Conservation (phyloP, 2,113 vertebrate genomes). For the Erpornis zantholeuca region DNA sequence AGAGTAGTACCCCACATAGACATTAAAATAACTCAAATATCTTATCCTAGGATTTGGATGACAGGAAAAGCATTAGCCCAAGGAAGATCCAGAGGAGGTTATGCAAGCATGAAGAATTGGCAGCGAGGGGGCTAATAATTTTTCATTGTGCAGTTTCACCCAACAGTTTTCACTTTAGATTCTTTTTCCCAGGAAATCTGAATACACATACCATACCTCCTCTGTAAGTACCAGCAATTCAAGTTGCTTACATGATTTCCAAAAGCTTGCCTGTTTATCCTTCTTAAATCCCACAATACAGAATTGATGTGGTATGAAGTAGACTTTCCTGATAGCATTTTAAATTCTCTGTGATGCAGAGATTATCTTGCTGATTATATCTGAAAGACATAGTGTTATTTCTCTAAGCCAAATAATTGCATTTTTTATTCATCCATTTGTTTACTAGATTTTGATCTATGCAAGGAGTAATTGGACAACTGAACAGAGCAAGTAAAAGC, state of each 20-base stretch:
- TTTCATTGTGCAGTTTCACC: background rate
- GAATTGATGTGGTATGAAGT: background rate
- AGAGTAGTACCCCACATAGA: background rate
- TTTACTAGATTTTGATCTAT: background rate
- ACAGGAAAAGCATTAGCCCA: background rate
- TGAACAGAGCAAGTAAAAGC: background rate
- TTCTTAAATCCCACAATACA: background rate
- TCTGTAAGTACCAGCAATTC: background rate
- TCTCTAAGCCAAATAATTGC: background rate
- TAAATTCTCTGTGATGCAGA: background rate
- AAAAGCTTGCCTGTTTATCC: background rate
- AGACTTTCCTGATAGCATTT: background rate
- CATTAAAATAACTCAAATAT: background rate
- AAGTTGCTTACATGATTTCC: background rate
- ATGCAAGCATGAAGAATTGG: background rate
- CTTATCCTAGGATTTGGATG: background rate
- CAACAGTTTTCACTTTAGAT: background rate
- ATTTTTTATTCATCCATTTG: background rate
- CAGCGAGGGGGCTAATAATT: background rate
- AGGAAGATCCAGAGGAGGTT: background rate
- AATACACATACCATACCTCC: background rate
- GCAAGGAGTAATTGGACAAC: background rate
- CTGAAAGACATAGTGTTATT: background rate
- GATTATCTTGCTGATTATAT: background rate
- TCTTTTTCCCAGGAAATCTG: background rate